Evolutionary conservation across 2,888 invertebrate species (phyloP).

Genomic region (Chloroclystis v-ata): DNA sequence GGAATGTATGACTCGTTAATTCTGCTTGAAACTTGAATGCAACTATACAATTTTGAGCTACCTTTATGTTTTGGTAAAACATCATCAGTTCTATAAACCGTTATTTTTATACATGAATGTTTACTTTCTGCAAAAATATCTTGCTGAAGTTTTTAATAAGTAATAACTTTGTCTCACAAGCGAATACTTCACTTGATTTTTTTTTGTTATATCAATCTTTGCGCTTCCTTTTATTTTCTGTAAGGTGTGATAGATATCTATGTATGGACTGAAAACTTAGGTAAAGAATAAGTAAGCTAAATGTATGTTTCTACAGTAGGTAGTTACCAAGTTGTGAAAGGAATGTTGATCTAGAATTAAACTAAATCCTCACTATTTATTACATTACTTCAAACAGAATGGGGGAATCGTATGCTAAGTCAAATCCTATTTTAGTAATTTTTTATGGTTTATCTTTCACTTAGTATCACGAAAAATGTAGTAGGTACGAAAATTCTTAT

Average conservation of each 20-base stretch:
- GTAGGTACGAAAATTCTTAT: too few species aligned
- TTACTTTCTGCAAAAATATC: too few species aligned
- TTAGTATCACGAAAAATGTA: too few species aligned
- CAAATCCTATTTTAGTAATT: conserved; percentile 27
- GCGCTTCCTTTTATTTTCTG: not conserved
- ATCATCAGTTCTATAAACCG: too few species aligned
- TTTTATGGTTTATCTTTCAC: too few species aligned
- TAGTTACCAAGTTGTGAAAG: conserved; percentile 20
- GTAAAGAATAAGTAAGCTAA: conserved; percentile 13
- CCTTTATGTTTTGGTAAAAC: too few species aligned
- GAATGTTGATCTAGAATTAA: not conserved
- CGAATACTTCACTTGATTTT: too few species aligned
- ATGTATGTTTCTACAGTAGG: conserved; percentile 9
- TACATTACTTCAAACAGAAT: conserved; percentile 19
- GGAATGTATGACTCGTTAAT: not conserved
- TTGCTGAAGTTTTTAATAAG: too few species aligned
- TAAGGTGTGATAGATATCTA: conserved; percentile 23
- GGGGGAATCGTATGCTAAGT: conserved; percentile 39
- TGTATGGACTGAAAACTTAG: conserved; percentile 27
- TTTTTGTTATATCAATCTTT: too few species aligned
- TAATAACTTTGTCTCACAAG: not conserved
- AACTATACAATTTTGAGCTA: too few species aligned
- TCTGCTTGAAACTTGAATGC: too few species aligned
- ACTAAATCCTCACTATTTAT: conserved; percentile 7
- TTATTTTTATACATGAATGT: too few species aligned